Conservation (phyloP, 1,140 invertebrate genomes). For the Drosophila guanche region DNA sequence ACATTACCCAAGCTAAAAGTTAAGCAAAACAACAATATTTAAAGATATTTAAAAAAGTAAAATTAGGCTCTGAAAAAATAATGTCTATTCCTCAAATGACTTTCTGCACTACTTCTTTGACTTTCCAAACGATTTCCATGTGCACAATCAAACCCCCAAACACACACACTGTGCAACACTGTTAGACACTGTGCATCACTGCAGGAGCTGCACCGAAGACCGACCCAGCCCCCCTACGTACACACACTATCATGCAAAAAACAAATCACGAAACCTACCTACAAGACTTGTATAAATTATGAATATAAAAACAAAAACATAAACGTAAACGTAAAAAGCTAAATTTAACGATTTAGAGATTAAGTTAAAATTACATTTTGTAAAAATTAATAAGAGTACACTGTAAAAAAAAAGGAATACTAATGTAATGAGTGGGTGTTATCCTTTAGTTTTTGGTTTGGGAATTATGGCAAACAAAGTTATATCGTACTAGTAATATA, state of each 20-base stretch:
- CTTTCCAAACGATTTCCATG: slow-evolving; percentile 51
- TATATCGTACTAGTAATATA: background rate
- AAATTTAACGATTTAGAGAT: slow-evolving; percentile 62
- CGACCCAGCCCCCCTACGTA: too few relatives aligned
- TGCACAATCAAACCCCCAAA: slow-evolving; percentile 54
- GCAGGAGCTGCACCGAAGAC: slow-evolving; percentile 28
- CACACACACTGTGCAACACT: slow-evolving; percentile 16
- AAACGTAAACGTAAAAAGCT: slow-evolving; percentile 37
- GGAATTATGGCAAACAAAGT: slow-evolving; percentile 61
- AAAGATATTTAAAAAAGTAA: slow-evolving; percentile 51
- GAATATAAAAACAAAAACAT: slow-evolving; percentile 18
- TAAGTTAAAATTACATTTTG: slow-evolving; percentile 77
- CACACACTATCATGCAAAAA: slow-evolving; percentile 47
- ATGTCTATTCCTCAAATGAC: slow-evolving; percentile 29
- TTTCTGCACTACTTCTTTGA: slow-evolving; percentile 64
- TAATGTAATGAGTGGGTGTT: slow-evolving; percentile 50
- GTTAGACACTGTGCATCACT: slow-evolving; percentile 46
- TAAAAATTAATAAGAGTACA: slow-evolving; percentile 75
- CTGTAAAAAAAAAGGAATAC: slow-evolving; percentile 62
- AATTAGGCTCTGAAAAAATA: slow-evolving; percentile 49
- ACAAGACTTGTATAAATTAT: slow-evolving; percentile 82
- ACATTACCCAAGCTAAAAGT: slow-evolving; percentile 47
- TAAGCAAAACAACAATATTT: slow-evolving; percentile 56
- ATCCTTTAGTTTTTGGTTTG: slow-evolving; percentile 41
- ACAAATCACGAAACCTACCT: slow-evolving; percentile 77